Conservation (phyloP, 2,888 invertebrate genomes). For the Penaeus monodon region DNA sequence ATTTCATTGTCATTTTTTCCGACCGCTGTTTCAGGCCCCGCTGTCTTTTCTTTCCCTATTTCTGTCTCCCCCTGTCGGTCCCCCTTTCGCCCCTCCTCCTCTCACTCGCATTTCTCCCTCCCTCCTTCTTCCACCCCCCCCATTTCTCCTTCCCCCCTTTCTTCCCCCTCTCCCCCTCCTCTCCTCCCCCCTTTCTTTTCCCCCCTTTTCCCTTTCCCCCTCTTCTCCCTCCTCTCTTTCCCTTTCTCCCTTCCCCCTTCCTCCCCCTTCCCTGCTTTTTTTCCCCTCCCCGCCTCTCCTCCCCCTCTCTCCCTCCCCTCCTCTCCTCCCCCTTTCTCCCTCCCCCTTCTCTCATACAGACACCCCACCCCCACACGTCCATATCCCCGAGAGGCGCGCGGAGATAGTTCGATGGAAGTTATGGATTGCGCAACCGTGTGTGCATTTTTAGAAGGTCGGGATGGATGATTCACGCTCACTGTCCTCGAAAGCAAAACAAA, state of each 20-base stretch:
- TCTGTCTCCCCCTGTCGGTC: too few species aligned
- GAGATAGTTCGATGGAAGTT: too few species aligned
- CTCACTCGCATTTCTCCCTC: too few species aligned
- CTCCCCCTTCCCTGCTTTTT: not conserved
- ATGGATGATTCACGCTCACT: too few species aligned
- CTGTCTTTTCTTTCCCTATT: too few species aligned
- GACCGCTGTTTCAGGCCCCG: too few species aligned
- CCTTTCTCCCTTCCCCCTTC: not conserved
- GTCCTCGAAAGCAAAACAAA: too few species aligned
- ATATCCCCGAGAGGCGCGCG: too few species aligned
- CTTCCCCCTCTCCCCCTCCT: not conserved
- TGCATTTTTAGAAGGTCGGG: too few species aligned
- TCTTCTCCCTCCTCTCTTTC: not conserved
- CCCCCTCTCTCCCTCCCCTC: not conserved
- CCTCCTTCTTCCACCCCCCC: not conserved
- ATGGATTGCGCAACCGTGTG: too few species aligned
- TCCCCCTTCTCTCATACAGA: not conserved
- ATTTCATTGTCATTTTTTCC: too few species aligned
- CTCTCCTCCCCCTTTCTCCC: not conserved
- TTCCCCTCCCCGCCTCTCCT: not conserved
- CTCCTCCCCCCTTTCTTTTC: fast-evolving
- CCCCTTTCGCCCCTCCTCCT: not conserved
- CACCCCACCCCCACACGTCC: not conserved
- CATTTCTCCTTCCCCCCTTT: too few species aligned
- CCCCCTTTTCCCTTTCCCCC: not conserved